Evolutionary conservation across 2,888 invertebrate genomes (phyloP), one percentile per base, ranked within the genome.

Genomic region (Brassicogethes aeneus): DNA sequence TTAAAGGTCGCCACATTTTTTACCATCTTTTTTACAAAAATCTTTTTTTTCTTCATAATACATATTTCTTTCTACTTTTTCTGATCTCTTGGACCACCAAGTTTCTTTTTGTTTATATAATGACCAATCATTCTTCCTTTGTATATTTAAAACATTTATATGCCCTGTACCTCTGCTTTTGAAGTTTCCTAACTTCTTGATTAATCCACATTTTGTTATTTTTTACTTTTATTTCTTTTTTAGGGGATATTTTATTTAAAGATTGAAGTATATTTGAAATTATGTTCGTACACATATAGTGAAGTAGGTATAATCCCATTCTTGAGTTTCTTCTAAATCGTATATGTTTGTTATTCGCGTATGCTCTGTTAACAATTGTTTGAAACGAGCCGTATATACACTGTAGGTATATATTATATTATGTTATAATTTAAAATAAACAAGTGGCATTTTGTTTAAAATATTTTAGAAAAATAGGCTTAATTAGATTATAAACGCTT

Each of bases 71-170:
- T 10, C 23, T 23, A 23, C 23, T 23, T 23, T 10, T 23, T 7
- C 23, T 10, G 10, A 23, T 7, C 10, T n/a, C n/a, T n/a, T n/a
- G n/a, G n/a, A n/a, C n/a, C n/a, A n/a, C n/a, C n/a, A n/a, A n/a
- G n/a, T n/a, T 23, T 23, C 23, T 23, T 23, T 23, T 23, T 23
- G 23, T 23, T 23, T 23, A 23, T 23, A 23, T 23, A 23, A 23
- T 23, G 10, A 23, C 23, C 23, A 23, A 23, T 23, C 23, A 23
- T 23, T 23, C 23, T 5, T 23, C 23, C n/a, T n/a, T n/a, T n/a
- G n/a, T n/a, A n/a, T n/a, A n/a, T n/a, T n/a, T n/a, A n/a, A n/a
- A n/a, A n/a, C n/a, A n/a, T n/a, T n/a, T n/a, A n/a, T n/a, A n/a
- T n/a, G n/a, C n/a, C n/a, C n/a, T n/a, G n/a, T n/a, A n/a, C n/a